A percentile compares a stretch with the other conserved stretches of the same genome.
phyloP scores from a whole-genome alignment of 2,888 invertebrate genomes.

The Acanthoscelides obtectus region DNA sequence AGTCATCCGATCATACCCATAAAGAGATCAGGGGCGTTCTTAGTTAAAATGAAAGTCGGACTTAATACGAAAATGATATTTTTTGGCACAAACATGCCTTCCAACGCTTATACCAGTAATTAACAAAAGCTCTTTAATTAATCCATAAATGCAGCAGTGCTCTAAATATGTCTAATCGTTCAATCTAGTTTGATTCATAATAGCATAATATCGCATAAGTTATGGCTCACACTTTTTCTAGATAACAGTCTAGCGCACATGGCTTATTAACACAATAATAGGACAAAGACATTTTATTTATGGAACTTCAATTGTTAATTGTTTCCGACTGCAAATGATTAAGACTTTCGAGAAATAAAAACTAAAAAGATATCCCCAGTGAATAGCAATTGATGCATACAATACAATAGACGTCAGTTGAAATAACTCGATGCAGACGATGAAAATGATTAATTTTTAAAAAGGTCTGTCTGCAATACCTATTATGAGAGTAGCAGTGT shows the following conservation, averaged over 20 bases:
- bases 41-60: too few relatives aligned
- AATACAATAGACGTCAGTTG: not conserved
- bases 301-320: not conserved
- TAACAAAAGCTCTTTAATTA: not conserved
- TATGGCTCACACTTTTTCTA: not conserved
- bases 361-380: not conserved
- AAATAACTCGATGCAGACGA: not conserved
- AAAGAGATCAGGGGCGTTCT: too few relatives aligned
- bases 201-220: not conserved
- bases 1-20: too few relatives aligned
- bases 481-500: not conserved
- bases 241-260: not conserved
- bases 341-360: not conserved
- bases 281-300: not conserved
- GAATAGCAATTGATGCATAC: not conserved
- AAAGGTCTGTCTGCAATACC: not conserved
- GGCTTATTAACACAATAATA: not conserved
- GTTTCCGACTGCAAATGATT: not conserved
- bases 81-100: too few relatives aligned
- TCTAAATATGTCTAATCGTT: not conserved
- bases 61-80: too few relatives aligned
- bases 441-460: not conserved
- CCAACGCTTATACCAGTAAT: not conserved
- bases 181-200: not conserved
- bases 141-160: not conserved